phyloP scores from a whole-genome alignment of 2,113 vertebrate genomes.

The Atlantisia rogersi region DNA sequence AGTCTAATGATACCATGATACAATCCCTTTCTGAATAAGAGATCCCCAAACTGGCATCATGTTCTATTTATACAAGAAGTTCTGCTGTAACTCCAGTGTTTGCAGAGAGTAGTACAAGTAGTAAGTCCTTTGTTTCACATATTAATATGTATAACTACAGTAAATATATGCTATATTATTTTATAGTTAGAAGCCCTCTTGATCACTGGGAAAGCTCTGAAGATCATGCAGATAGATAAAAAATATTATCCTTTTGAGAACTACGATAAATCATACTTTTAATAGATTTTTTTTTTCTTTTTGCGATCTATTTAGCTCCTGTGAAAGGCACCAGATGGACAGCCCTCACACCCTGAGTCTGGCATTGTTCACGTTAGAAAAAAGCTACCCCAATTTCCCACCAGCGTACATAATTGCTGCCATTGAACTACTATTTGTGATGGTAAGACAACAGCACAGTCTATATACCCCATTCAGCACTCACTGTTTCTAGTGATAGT shows the following conservation, averaged over 20 bases:
- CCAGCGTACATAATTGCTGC: not conserved
- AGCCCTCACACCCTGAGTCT: not conserved
- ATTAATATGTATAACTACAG: not conserved
- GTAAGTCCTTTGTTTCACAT: not conserved
- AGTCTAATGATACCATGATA: not conserved
- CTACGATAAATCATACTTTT: conserved; percentile 12
- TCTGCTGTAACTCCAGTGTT: not conserved
- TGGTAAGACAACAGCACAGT: not conserved
- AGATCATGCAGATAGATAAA: not conserved
- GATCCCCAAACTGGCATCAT: not conserved
- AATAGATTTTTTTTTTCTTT: not conserved
- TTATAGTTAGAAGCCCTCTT: not conserved
- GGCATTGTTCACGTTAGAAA: not conserved
- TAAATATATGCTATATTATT: not conserved
- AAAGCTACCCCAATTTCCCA: not conserved
- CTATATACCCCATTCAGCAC: not conserved
- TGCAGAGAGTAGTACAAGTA: not conserved
- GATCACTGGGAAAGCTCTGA: not conserved
- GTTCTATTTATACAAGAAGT: not conserved
- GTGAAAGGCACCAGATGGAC: not conserved
- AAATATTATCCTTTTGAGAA: not conserved
- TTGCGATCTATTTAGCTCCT: not conserved
- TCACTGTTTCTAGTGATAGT: not conserved
- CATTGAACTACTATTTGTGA: not conserved
- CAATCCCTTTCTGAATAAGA: not conserved